Percentiles rank a stretch among this genome's conserved stretches.
Conservation (phyloP, 2,113 vertebrate species). For the Microtus pennsylvanicus region DNA sequence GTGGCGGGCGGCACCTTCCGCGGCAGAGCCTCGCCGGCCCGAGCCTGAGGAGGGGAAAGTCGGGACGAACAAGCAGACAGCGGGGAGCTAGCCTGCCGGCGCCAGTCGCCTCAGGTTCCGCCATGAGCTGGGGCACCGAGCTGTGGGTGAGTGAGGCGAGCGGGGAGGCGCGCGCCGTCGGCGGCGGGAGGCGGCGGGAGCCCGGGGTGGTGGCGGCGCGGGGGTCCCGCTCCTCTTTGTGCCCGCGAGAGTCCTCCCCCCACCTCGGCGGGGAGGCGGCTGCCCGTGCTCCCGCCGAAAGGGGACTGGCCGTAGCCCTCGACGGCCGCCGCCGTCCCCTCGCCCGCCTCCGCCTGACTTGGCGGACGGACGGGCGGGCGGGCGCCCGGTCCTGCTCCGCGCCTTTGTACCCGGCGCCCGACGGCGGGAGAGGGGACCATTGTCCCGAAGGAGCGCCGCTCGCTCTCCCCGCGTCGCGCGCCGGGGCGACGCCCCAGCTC, state of each 20-base stretch:
- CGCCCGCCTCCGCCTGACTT: background rate
- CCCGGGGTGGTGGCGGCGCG: background rate
- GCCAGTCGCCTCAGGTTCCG: slow-evolving; percentile 68
- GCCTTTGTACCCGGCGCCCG: slow-evolving; percentile 54
- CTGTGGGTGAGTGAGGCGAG: slow-evolving; percentile 86
- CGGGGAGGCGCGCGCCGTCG: background rate
- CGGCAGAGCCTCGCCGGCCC: background rate
- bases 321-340: background rate
- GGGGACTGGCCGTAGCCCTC: background rate
- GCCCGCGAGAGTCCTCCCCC: slow-evolving; percentile 52
- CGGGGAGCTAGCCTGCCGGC: slow-evolving; percentile 42
- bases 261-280: background rate
- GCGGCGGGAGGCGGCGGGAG: background rate
- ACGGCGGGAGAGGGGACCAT: slow-evolving; percentile 73
- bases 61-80: slow-evolving; percentile 29
- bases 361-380: background rate
- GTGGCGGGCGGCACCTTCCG: slow-evolving; percentile 66
- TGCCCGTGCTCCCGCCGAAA: background rate
- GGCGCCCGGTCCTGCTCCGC: background rate
- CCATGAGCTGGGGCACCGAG: slow-evolving; percentile 91
- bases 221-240: slow-evolving; percentile 79
- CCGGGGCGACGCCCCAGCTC: background rate
- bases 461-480: background rate
- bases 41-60: background rate
- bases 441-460: slow-evolving; percentile 67